Evolutionary conservation across 2,113 vertebrate genomes (phyloP), one percentile per base, ranked within the genome.

Genomic region (Corythaixoides concolor): DNA sequence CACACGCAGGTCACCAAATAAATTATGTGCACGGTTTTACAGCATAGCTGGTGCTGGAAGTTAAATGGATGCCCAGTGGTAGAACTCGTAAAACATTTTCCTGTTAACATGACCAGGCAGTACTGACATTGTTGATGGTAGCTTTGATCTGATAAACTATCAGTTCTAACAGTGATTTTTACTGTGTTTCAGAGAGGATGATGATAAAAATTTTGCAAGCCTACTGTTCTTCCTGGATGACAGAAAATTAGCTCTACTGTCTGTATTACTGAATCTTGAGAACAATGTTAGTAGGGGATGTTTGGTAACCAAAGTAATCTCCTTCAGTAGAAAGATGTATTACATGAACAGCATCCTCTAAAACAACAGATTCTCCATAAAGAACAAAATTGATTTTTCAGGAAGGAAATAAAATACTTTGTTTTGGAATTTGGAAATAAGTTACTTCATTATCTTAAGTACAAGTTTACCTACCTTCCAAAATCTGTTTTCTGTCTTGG

Each of bases 21-120:
- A 98, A 97, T 98, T 94, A 97, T 43, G 16, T 90, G 96, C 93
- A 62, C 1, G 3, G 86, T 96, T 98, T 97, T 97, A 96, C 55
- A 91, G 97, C 76, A 0, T 93, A 91, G 94, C 96, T 95, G 66
- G 87, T 94, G 89, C 93, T 97, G 77, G 88, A 98, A 97, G 97
- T 98, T 97, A 97, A 98, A 97, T 97, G 96, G 95, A 93, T 98
- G 91, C 97, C 96, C 93, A 75, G 95, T 97, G 93, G 94, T 96
- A 62, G 96, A 94, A 97, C 96, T 98, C 66, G 4, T 97, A 98
- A 98, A 98, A 96, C 95, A 95, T 97, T 95, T 98, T 97, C 84
- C 95, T 97, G 93, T 98, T 98, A 97, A 96, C 84, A 76, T 22
- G 6, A 92, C 86, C 70, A 90, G 83, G 88, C 96, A 95, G 94